These are phyloP conservation scores for Bombus sibiricus DNA, from an alignment of 1,140 invertebrate genomes.

Conservation along the genomic window DNA sequence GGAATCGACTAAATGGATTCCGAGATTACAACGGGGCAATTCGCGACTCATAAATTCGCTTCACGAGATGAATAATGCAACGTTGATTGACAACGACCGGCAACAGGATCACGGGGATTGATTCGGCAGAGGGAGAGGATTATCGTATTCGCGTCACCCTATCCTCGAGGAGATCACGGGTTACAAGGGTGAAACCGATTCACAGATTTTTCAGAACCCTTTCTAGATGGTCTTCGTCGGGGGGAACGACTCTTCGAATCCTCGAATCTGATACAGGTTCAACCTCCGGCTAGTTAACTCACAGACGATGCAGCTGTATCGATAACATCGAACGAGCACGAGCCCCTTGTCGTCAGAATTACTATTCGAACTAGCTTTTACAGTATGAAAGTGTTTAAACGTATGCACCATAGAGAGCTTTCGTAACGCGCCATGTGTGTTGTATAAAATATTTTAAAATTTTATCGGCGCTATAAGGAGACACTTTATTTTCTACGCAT, in stretches of 20 bases:
- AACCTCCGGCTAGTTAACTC: neutral
- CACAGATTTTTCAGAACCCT: neutral
- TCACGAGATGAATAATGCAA: conserved; percentile 31
- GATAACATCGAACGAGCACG: no score
- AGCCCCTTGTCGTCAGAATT: no score
- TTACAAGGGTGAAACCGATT: conserved; percentile 8
- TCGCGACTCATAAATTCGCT: conserved; percentile 31
- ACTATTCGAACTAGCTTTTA: no score
- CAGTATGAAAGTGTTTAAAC: no score
- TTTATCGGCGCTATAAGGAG: no score
- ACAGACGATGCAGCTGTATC: neutral
- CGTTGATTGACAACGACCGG: conserved; percentile 35
- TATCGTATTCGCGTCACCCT: conserved; percentile 15
- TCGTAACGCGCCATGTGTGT: no score
- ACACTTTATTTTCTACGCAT: no score
- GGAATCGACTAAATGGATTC: conserved; percentile 37
- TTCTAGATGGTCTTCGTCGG: neutral
- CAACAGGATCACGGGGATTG: conserved; percentile 8
- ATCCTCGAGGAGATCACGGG: neutral
- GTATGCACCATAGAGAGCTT: no score
- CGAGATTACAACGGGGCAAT: conserved; percentile 40
- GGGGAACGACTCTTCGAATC: neutral
- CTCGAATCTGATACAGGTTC: neutral
- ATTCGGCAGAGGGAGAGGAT: neutral
- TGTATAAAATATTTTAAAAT: no score